phyloP scores from a whole-genome alignment of 2,797 vertebrate genomes.

The Pseudotriccus pelzelni region DNA sequence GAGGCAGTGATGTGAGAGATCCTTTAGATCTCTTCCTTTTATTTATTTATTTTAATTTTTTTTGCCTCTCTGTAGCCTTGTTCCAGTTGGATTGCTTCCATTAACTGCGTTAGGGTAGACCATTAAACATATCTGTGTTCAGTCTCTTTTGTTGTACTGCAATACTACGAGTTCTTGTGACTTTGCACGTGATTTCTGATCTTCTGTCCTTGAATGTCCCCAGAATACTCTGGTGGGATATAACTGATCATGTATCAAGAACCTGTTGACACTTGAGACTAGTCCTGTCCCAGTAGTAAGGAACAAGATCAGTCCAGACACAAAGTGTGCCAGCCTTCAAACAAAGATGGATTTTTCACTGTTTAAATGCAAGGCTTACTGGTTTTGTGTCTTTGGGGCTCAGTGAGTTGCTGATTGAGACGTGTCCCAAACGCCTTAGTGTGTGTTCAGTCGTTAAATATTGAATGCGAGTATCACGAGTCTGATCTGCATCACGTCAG shows the following conservation, averaged over 20 bases:
- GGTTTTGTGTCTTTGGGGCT: neutral
- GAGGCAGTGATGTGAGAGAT: neutral
- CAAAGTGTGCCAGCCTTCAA: neutral
- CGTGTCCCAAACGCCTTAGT: neutral
- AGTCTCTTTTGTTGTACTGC: neutral
- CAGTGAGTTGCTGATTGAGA: neutral
- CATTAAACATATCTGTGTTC: neutral
- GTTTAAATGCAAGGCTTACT: neutral
- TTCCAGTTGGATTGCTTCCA: conserved; percentile 21
- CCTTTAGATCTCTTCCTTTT: neutral
- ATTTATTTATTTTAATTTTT: neutral
- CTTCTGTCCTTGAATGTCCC: neutral
- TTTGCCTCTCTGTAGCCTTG: neutral
- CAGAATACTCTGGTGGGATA: neutral
- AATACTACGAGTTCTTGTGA: neutral
- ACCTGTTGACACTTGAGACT: conserved; percentile 32
- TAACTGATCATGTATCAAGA: neutral
- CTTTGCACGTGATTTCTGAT: conserved; percentile 21
- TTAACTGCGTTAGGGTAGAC: conserved; percentile 4
- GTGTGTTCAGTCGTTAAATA: neutral
- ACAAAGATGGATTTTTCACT: neutral
- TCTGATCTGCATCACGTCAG: neutral
- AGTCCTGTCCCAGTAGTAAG: neutral
- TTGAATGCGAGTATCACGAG: neutral
- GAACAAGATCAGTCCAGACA: neutral